Conservation (phyloP, 2,797 vertebrate genomes). For the Hirundo rustica region DNA sequence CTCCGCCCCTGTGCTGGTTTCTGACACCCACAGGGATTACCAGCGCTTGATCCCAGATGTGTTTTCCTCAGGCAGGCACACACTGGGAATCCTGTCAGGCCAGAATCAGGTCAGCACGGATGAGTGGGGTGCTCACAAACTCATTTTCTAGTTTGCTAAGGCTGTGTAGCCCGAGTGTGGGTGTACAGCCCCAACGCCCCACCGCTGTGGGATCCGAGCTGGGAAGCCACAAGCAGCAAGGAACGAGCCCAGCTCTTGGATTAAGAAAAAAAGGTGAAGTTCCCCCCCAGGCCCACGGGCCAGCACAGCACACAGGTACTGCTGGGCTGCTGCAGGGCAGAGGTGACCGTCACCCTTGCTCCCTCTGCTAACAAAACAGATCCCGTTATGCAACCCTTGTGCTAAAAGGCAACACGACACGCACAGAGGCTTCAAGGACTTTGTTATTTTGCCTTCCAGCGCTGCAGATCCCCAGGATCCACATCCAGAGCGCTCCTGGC, state of each 20-base stretch:
- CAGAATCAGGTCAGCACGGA: neutral
- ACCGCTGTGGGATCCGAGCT: neutral
- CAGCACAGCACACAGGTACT: neutral
- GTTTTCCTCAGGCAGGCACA: neutral
- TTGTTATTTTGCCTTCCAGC: neutral
- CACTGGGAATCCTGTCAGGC: neutral
- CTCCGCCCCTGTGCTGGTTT: neutral
- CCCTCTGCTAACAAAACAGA: neutral
- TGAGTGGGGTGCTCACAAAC: neutral
- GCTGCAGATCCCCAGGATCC: neutral
- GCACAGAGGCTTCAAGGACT: neutral
- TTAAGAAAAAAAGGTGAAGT: neutral
- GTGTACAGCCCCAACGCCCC: neutral
- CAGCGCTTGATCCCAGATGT: neutral
- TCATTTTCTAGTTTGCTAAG: neutral
- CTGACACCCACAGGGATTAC: neutral
- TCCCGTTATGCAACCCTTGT: constrained; percentile 42
- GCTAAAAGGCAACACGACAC: neutral
- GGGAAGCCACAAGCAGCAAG: neutral
- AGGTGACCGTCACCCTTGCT: neutral
- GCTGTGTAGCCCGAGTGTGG: neutral
- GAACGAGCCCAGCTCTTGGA: neutral
- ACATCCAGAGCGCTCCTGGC: neutral
- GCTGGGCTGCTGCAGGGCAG: neutral
- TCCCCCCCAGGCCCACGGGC: fast-evolving